A percentile compares a stretch with the other conserved stretches of the same genome.
phyloP scores from a whole-genome alignment of 1,140 invertebrate species.

The Drosophila insularis region DNA sequence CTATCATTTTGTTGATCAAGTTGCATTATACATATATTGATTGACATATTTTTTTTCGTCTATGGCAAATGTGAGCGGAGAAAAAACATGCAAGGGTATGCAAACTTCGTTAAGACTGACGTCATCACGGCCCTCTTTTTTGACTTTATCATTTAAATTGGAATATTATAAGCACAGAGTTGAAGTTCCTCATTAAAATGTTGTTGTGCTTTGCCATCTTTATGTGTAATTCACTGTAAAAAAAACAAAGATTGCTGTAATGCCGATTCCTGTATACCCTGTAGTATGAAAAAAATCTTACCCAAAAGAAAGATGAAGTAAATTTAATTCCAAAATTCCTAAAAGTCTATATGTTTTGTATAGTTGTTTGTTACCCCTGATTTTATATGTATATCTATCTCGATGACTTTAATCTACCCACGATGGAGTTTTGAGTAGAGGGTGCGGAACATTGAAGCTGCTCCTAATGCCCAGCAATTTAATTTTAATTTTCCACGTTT shows the following conservation, averaged over 20 bases:
- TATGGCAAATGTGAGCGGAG: no score
- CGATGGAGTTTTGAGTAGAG: not conserved
- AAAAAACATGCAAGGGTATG: no score
- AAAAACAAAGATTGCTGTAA: not conserved
- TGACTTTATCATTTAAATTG: slow-evolving; percentile 7
- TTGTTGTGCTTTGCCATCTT: slow-evolving; percentile 1
- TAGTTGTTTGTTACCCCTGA: not conserved
- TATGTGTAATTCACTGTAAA: not conserved
- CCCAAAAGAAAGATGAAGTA: not conserved
- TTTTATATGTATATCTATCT: not conserved
- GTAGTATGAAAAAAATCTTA: not conserved
- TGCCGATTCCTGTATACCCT: not conserved
- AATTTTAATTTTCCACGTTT: slow-evolving; percentile 65
- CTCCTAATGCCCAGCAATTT: slow-evolving; percentile 60
- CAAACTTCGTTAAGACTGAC: no score
- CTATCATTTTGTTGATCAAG: no score
- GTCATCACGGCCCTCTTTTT: no score
- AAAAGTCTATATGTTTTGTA: no score
- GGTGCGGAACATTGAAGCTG: slow-evolving; percentile 1
- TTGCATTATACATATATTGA: no score
- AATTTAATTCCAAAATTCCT: not conserved
- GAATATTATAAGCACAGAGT: not conserved
- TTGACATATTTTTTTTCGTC: no score
- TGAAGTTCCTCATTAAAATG: slow-evolving; percentile 8
- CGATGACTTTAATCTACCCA: not conserved